Evolutionary conservation across 1,140 invertebrate species (phyloP), one percentile per base, ranked within the genome.

Genomic region (Solenopsis invicta): DNA sequence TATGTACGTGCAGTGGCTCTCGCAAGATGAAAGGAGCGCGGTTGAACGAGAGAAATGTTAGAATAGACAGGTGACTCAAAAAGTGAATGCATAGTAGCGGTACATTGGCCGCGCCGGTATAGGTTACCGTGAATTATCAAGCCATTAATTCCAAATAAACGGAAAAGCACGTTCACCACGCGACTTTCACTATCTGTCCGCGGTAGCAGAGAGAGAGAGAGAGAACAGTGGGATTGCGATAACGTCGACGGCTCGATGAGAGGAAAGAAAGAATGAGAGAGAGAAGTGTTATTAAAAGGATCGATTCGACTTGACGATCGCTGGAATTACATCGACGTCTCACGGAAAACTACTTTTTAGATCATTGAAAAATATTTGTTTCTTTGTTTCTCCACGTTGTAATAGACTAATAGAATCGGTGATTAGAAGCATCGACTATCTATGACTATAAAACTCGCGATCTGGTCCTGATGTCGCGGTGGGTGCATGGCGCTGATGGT

Each of bases 161-260:
- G 89, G 89, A 91, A 93, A 92, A 92, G 92, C 89, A 93, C 92
- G 89, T 93, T 93, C 92, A 91, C 90, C 88, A 75, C 21, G 90
- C 81, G 88, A 94, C 93, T 94, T 94, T 94, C 92, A 94, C 93
- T 92, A 91, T 91, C 92, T 85, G 90, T 89, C 91, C 29, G 71
- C 69, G 45, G 64, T 81, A 52, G 88, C 87, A 69, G 89, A 89
- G 90, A 41, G 41, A 41, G 41, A 41, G 41, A 41, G 41, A 41
- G 3, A 93, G 92, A 93, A 93, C 91, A 92, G 90, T 91, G 88
- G 91, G 93, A 91, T 92, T 56, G 66, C 56, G 76, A 89, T 77
- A 77, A 52, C 66, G 50, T 41, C 6, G n/a, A 54, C 16, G 37
- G 16, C 8, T 34, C 50, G 29, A 29, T 0, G 29, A 37, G 12